Base-by-base conservation (phyloP, 2,113 vertebrate genomes). In the Hiodon tergisus region DNA sequence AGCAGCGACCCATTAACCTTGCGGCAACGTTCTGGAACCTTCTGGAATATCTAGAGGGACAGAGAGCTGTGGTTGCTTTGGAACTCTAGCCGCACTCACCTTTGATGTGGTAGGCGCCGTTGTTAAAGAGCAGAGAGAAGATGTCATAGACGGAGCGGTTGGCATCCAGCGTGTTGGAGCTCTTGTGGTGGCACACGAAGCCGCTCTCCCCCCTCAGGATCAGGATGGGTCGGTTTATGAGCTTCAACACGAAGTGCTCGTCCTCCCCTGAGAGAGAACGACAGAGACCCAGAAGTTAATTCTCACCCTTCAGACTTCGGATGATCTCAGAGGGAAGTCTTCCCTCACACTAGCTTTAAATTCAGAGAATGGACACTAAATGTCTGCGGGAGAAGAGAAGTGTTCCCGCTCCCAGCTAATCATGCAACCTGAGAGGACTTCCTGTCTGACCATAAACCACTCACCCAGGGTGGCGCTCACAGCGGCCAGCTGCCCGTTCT, bases 201-300 rank as follows among this genome's bases (percentile, higher is more conserved):
- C 96, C 97, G 0, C 95, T 94, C 74, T 92, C 91, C 0, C 97
- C 95, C 0, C 92, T 91, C 57, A 99, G 90, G 81, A 98, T 95
- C 82, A 98, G 84, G 81, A 98, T 93, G 0, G 96, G 97, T 48
- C 97, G 92, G 86, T 99, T 99, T 82, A 98, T 98, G 72, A 98
- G 93, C 83, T 96, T 98, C 84, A 99, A 91, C 55, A 89, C 81
- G 84, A 98, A 95, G 78, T 95, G 88, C 85, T 98, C 97, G 0
- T 93, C 94, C 71, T 92, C 92, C n/a, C 94, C 97, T 99, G 87
- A 0, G 1, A 69, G 4, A 66, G 4, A 6, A 31, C 31, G 31
- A 31, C 1, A 31, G 31, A 31, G 31, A 31, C 31, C 31, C 31
- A 31, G 1, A 2, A 31, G 31, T 31, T 31, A 31, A 31, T 31